Evolutionary conservation across 2,888 invertebrate species (phyloP), one percentile per base, ranked within the genome.

Genomic region (Eilema sororculum): DNA sequence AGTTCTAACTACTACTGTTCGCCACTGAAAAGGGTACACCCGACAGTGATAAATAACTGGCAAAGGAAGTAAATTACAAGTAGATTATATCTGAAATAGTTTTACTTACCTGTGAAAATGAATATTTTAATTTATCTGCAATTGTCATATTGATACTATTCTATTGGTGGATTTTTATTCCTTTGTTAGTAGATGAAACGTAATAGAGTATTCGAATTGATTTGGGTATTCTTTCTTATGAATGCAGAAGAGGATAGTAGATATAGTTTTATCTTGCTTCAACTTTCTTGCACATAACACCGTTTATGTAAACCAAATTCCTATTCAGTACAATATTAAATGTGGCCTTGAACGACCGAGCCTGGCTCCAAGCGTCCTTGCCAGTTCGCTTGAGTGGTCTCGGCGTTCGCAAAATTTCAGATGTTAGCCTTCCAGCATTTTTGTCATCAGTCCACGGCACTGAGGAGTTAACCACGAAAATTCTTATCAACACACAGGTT

Each of bases 1-100:
- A 77, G 76, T 77, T 76, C 78, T 75, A 78, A 77, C 73, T 72
- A 77, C 73, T 67, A 73, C 67, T 77, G 68, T 78, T 79, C 65
- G 68, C 64, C 66, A 64, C 57, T 72, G 69, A 74, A 78, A 78
- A 78, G 78, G 80, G 77, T 76, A 69, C 20, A 30, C 25, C 41
- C 64, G 78, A 81, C 81, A 81, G 66, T 78, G 78, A 81, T 75
- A 73, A 81, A 79, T 76, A 79, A 78, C 75, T 69, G 63, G 71
- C 66, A 65, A 60, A 58, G 68, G 59, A 79, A 74, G 74, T 79
- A 75, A 81, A 81, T 81, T 77, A 74, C 65, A 67, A 65, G 69
- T 71, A 72, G 70, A 81, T 77, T 74, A 71, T 72, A 71, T 72
- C 74, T 73, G 66, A 73, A 75, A 80, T 71, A 71, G 80, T 80